Evolutionary conservation across 2,113 vertebrate species (phyloP).

Genomic region (Lagopus leucura): DNA sequence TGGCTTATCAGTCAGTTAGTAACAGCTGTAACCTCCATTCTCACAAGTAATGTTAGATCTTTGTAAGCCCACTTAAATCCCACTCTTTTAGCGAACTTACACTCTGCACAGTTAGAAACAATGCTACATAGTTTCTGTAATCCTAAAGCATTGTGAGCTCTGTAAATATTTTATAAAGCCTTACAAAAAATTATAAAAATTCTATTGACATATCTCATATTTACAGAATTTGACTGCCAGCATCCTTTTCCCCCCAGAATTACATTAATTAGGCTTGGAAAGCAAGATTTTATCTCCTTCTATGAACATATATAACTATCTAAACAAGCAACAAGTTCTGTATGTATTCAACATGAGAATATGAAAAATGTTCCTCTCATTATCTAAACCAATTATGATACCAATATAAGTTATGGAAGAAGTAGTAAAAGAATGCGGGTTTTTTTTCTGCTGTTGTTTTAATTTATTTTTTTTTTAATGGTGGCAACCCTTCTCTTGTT

Average conservation of each 20-base stretch:
- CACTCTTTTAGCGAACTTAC: not conserved
- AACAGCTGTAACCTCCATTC: not conserved
- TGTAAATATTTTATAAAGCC: not conserved
- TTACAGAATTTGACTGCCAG: not conserved
- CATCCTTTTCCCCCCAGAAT: not conserved
- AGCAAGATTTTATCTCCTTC: not conserved
- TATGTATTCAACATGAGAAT: not conserved
- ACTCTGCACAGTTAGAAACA: not conserved
- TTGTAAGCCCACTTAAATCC: not conserved
- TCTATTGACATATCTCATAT: not conserved
- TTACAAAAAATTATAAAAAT: not conserved
- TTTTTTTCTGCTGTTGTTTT: not conserved
- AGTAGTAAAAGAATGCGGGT: rapidly evolving
- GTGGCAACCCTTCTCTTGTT: not conserved
- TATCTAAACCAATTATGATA: not conserved
- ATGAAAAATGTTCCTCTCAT: not conserved
- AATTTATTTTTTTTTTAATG: too few relatives aligned
- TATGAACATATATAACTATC: rapidly evolving
- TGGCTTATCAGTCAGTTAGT: not conserved
- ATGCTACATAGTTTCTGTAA: not conserved
- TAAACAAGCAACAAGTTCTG: not conserved
- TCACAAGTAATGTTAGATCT: not conserved
- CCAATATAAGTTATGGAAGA: not conserved
- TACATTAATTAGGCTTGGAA: not conserved
- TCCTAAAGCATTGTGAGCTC: not conserved